Evolutionary conservation across 2,113 vertebrate species (phyloP).

Genomic region (Merops nubicus): DNA sequence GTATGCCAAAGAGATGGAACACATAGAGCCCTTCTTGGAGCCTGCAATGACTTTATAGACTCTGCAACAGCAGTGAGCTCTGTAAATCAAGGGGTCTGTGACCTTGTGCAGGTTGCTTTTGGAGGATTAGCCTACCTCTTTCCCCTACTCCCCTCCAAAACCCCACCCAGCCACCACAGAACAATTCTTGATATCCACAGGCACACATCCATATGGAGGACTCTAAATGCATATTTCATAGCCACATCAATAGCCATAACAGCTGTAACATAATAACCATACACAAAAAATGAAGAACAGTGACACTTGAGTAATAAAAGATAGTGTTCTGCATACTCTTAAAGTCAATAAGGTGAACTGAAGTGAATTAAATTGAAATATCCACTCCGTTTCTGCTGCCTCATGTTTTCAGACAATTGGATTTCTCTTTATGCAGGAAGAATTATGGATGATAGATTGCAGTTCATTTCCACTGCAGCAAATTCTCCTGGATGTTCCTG

Average conservation of each 20-base stretch:
- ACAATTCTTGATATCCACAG: neutral
- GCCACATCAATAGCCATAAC: neutral
- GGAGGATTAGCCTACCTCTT: neutral
- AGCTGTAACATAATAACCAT: neutral
- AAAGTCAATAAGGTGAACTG: constrained; percentile 13
- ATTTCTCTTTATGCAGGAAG: constrained; percentile 12
- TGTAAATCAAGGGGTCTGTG: neutral
- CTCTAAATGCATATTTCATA: neutral
- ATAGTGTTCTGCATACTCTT: neutral
- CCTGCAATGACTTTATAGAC: neutral
- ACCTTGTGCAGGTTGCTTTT: neutral
- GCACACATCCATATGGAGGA: neutral
- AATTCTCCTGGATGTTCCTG: neutral
- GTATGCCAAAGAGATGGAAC: neutral
- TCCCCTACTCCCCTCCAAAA: neutral
- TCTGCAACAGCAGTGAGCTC: neutral
- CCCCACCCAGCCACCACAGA: neutral
- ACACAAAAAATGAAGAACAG: neutral
- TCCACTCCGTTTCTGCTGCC: constrained; percentile 3
- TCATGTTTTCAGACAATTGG: constrained; percentile 41
- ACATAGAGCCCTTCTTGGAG: neutral
- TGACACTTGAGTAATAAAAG: constrained; percentile 12
- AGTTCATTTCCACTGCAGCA: neutral
- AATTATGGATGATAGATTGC: neutral
- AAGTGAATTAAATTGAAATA: constrained; percentile 44